Evolutionary conservation across 2,888 invertebrate genomes (phyloP), one percentile per base, ranked within the genome.

Genomic region (Diachrysia chrysitis): DNA sequence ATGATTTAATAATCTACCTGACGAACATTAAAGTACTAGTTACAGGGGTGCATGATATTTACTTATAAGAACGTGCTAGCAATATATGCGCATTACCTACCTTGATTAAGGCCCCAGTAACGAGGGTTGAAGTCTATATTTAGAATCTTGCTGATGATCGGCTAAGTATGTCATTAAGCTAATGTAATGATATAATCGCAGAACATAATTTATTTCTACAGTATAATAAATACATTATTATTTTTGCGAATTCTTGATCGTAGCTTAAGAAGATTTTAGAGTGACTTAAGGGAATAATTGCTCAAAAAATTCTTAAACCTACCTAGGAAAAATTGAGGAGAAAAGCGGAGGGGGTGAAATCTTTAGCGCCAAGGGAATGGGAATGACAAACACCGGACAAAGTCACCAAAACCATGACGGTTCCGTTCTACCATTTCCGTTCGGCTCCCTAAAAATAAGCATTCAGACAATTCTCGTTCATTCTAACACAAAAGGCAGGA

Each of bases 401-500:
- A 42, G 42, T n/a, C 42, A 42, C n/a, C n/a, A 42, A 42, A 42
- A 42, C 42, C 42, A 42, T n/a, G 42, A n/a, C 42, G 42, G 42
- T 42, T 42, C 42, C 42, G 42, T 51, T 51, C 48, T 21, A 51
- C 19, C 19, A 21, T 21, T 51, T 21, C 48, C 42, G 42, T 51
- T 21, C 19, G 4, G 16, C 9, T n/a, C 21, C 21, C 21, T 21
- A 58, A 58, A 46, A 58, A n/a, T 58, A 58, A n/a, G 25, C n/a
- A n/a, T 12, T 25, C 58, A 46, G 46, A 25, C 12, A 23, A 53
- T 54, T 32, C 29, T 48, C 19, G 58, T 48, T 21, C 17, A 46
- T 64, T 42, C 21, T 23, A 56, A n/a, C 42, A 62, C 25, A 58
- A 69, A 60, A 58, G 42, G 57, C 42, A 63, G 70, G 66, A 70